These are phyloP conservation scores for Phycodurus eques DNA, from an alignment of 2,113 vertebrate genomes.

Conservation along the genomic window DNA sequence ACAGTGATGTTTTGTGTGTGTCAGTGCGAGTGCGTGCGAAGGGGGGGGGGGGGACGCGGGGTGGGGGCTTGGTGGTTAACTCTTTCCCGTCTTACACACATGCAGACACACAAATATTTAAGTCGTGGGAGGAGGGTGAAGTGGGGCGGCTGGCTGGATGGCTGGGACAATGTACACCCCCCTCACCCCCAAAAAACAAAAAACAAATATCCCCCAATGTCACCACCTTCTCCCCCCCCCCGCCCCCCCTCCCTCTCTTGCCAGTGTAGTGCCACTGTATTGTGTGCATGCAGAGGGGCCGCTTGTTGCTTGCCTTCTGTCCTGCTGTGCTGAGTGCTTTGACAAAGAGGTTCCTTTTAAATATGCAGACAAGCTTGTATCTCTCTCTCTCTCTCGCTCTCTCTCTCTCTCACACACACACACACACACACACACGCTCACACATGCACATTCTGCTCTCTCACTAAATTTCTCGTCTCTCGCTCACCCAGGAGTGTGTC, in stretches of 20 bases:
- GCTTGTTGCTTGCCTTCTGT: conserved; percentile 80
- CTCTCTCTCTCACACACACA: conserved; percentile 1
- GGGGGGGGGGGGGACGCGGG: conserved; percentile 39
- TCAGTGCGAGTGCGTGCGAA: conserved; percentile 6
- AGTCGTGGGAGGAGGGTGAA: conserved; percentile 58
- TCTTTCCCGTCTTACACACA: conserved; percentile 32
- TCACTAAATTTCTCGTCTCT: conserved; percentile 42
- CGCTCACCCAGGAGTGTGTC: conserved; percentile 24
- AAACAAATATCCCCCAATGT: conserved; percentile 25
- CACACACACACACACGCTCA: conserved; percentile 16
- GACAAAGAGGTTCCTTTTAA: conserved; percentile 74
- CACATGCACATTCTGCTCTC: conserved; percentile 30
- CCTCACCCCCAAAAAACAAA: conserved; percentile 32
- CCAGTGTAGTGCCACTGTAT: conserved; percentile 73
- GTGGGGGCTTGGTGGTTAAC: conserved; percentile 31
- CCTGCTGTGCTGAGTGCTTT: conserved; percentile 63
- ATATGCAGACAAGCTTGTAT: conserved; percentile 68
- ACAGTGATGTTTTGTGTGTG: conserved; percentile 2
- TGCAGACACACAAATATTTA: conserved; percentile 69
- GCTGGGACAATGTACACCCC: conserved; percentile 57
- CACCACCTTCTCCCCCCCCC: conserved; percentile 1
- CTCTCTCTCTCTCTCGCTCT: neutral
- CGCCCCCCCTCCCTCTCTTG: neutral
- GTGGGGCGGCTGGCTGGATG: conserved; percentile 44
- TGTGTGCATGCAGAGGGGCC: conserved; percentile 66